Evolutionary conservation across 1,140 invertebrate genomes (phyloP), one percentile per base, ranked within the genome.

Genomic region (Dendroctonus ponderosae): DNA sequence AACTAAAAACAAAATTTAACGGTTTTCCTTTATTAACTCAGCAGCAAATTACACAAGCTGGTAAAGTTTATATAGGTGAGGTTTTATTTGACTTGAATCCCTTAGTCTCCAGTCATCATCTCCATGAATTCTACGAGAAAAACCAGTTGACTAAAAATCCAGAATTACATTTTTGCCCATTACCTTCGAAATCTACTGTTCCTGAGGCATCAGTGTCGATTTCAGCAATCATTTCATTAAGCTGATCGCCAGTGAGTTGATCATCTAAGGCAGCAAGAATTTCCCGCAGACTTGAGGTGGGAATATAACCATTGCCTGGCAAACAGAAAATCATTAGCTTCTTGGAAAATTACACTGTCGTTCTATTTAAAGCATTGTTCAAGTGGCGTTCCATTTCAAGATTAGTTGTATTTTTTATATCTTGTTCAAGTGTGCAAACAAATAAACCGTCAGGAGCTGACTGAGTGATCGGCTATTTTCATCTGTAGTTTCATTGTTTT

Each of bases 101-200:
- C 70, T 81, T 80, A 87, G 76, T 87, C 86, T 14, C 86, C 87
- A 62, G 86, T 89, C 86, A 89, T 88, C 86, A 88, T 89, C 71
- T 87, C 87, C 86, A 88, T 87, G 78, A 88, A 88, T 80, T 88
- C 86, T 88, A 82, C 41, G 82, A 82, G 57, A 46, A 40, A 15
- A 9, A 14, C 5, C n/a, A 52, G 6, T 40, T 39, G 41, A 9
- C 6, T 56, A 40, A 7, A 56, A 56, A 39, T 5, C n/a, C 15
- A 65, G 50, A 63, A 43, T 58, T 0, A 62, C 15, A 43, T 43
- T 59, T 42, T 9, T 59, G 2, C 6, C 11, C 12, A 75, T 78
- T 78, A 91, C 90, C 90, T 76, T 92, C 90, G 80, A 92, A 93
- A 77, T 93, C 91, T 11, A 93, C 91, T 3, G 91, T 92, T 61